phyloP scores from a whole-genome alignment of 35 echinoderm and acorn worm species.

The Ophioderma brevispina region DNA sequence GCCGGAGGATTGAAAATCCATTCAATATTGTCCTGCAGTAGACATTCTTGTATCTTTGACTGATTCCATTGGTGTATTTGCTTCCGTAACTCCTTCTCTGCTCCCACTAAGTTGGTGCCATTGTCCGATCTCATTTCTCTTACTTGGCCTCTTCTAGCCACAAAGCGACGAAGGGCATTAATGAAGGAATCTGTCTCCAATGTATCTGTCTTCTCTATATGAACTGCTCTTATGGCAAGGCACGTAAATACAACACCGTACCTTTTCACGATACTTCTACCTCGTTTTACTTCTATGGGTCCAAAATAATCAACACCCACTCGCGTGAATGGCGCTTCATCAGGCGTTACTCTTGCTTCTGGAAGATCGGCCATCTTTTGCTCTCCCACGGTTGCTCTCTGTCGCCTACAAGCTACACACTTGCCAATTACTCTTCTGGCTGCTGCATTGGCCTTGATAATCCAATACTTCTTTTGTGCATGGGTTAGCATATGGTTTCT shows the following conservation, averaged over 20 bases:
- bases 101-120: constrained; percentile 62
- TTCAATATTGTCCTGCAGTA: constrained; percentile 6
- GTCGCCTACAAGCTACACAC: too few species aligned
- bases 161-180: constrained; percentile 14
- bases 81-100: constrained; percentile 44
- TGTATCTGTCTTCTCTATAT: constrained; percentile 1
- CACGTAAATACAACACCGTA: constrained; percentile 52
- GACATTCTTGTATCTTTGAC: background rate
- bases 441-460: too few species aligned
- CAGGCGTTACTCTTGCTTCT: background rate
- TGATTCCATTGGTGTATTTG: constrained; percentile 39
- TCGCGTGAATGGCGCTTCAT: constrained; percentile 14
- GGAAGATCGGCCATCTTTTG: constrained; percentile 64
- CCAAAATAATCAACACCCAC: constrained; percentile 59
- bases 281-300: constrained; percentile 43
- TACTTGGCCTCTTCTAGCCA: constrained; percentile 40
- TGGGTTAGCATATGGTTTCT: too few species aligned
- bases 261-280: background rate
- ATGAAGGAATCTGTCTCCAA: constrained; percentile 47
- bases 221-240: background rate
- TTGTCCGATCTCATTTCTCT: constrained; percentile 55
- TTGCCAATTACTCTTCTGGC: too few species aligned
- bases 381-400: constrained; percentile 9
- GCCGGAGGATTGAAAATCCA: constrained; percentile 61
- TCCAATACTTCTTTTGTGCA: too few species aligned